Conservation (phyloP, 2,888 invertebrate species). For the Junonia oenone region DNA sequence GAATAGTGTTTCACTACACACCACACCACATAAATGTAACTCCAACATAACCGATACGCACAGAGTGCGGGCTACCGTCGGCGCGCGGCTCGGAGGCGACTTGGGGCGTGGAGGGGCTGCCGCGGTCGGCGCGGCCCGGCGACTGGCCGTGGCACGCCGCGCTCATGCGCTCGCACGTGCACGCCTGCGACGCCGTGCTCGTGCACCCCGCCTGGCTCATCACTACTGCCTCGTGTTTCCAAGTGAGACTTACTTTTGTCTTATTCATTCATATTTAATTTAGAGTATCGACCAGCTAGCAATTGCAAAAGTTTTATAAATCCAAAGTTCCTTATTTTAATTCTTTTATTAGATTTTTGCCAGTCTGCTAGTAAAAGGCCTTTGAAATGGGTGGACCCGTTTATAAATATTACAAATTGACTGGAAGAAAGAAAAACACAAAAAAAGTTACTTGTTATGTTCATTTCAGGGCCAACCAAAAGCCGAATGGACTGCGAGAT, state of each 20-base stretch:
- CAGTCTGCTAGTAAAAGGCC: no score
- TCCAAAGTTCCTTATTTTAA: no score
- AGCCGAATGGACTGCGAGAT: constrained; percentile 91
- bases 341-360: no score
- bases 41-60: no score
- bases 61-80: constrained; percentile 86
- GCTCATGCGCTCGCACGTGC: constrained; percentile 89
- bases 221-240: constrained; percentile 93
- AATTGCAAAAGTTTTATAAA: no score
- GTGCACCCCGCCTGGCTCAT: constrained; percentile 90
- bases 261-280: background rate
- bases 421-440: no score
- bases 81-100: constrained; percentile 69
- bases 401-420: no score
- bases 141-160: constrained; percentile 97
- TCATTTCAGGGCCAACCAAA: constrained; percentile 91
- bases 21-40: no score
- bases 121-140: constrained; percentile 87
- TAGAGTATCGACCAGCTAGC: no score
- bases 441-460: no score
- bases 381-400: no score
- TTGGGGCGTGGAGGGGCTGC: constrained; percentile 75
- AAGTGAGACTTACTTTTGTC: constrained; percentile 46
- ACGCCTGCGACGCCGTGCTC: constrained; percentile 93
- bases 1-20: no score